Evolutionary conservation across 1,140 invertebrate species (phyloP).

Genomic region (Nixonia krombeini): DNA sequence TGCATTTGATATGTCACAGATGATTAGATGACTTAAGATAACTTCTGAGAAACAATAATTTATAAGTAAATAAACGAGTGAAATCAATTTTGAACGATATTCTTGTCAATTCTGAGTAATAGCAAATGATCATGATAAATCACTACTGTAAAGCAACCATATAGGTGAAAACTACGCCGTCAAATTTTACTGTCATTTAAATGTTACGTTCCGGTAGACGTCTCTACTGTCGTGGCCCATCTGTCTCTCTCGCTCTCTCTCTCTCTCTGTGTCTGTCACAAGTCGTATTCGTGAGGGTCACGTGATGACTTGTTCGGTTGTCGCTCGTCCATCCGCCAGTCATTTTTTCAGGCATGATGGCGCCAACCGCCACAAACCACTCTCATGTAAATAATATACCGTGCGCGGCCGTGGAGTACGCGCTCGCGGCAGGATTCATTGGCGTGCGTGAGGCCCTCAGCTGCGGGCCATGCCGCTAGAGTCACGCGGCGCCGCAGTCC

Average conservation of each 20-base stretch:
- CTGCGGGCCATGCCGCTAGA: conserved; percentile 7
- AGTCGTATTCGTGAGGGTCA: conserved; percentile 64
- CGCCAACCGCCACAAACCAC: conserved; percentile 73
- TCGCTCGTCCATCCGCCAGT: conserved; percentile 66
- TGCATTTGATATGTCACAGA: no score
- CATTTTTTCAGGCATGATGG: conserved; percentile 75
- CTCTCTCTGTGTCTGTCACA: conserved; percentile 52
- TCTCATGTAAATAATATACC: conserved; percentile 68
- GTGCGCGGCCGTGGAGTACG: conserved; percentile 43
- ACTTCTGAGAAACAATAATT: no score
- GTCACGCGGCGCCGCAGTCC: conserved; percentile 13
- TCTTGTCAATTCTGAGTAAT: no score
- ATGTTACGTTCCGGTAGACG: no score
- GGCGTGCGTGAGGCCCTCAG: conserved; percentile 4
- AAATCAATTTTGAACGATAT: no score
- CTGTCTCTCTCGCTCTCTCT: conserved; percentile 32
- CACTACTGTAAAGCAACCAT: no score
- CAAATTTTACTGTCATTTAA: no score
- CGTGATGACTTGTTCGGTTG: conserved; percentile 64
- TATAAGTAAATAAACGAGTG: no score
- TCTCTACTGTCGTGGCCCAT: no score
- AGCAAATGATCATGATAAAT: no score
- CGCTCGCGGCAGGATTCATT: conserved; percentile 18
- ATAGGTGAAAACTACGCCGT: no score
- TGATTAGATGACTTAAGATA: no score